Conservation (phyloP, 2,113 vertebrate species). For the Etheostoma cragini region DNA sequence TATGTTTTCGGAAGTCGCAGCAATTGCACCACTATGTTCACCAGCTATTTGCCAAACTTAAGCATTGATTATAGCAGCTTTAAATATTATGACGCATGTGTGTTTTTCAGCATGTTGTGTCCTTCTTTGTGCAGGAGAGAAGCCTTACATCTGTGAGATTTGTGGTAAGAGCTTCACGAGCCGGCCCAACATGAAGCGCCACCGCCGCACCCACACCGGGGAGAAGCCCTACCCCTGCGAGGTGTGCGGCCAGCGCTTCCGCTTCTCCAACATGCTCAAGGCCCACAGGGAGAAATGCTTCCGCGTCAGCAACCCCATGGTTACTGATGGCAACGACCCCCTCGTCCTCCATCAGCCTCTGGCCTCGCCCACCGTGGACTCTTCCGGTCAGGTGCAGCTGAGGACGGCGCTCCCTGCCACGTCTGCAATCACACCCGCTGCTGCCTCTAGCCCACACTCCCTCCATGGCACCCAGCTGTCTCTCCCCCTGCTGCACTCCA, state of each 20-base stretch:
- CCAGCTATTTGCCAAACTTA: too few relatives aligned
- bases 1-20: not conserved
- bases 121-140: conserved; percentile 87
- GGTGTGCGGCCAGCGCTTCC: conserved; percentile 95
- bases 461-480: conserved; percentile 75
- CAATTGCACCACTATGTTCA: too few relatives aligned
- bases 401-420: conserved; percentile 45
- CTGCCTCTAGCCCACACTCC: conserved; percentile 68
- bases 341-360: conserved; percentile 68
- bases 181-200: conserved; percentile 99
- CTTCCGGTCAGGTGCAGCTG: conserved; percentile 61
- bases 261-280: conserved; percentile 99
- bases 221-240: conserved; percentile 98
- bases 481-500: conserved; percentile 84
- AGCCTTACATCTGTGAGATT: conserved; percentile 98
- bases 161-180: conserved; percentile 99
- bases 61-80: not conserved
- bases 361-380: conserved; percentile 59
- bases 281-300: conserved; percentile 98
- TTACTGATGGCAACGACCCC: conserved; percentile 74
- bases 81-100: not conserved
- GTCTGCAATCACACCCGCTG: conserved; percentile 64
- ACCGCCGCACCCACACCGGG: conserved; percentile 96
- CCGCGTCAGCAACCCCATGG: conserved; percentile 88
- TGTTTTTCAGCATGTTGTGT: not conserved